A percentile compares a stretch with the other conserved stretches of the same genome.
These are phyloP conservation scores for Oriolus oriolus DNA, from an alignment of 2,113 vertebrate genomes.

Conservation along the genomic window DNA sequence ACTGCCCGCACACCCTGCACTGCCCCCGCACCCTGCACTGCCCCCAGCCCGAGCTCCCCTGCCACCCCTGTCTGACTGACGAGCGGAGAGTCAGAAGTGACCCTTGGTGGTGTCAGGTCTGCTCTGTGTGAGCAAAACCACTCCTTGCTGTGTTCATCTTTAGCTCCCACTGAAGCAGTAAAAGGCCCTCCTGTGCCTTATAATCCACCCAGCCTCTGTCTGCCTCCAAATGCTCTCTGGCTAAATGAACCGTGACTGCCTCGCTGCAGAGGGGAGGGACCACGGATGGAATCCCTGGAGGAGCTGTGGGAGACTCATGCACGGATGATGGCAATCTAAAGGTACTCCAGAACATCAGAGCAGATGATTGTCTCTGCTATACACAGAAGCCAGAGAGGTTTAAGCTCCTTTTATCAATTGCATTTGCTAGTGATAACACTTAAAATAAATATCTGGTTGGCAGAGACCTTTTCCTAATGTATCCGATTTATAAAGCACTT, in stretches of 20 bases:
- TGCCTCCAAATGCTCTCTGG: background rate
- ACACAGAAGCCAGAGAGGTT: background rate
- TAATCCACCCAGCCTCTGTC: background rate
- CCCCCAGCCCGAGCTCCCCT: background rate
- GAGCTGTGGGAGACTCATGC: background rate
- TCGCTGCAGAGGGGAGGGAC: background rate
- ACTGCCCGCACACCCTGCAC: too few species aligned
- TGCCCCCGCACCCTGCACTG: too few species aligned
- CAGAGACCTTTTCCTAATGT: background rate
- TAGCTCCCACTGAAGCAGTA: background rate
- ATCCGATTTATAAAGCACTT: background rate
- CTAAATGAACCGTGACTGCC: background rate
- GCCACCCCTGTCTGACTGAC: background rate
- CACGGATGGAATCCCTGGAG: background rate
- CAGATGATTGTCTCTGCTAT: background rate
- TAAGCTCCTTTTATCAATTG: background rate
- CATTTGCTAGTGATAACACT: background rate
- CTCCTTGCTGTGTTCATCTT: background rate
- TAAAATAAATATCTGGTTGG: background rate
- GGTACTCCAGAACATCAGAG: background rate
- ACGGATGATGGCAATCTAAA: background rate
- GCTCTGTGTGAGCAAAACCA: background rate
- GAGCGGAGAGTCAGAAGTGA: background rate
- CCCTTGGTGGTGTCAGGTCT: background rate
- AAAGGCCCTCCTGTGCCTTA: background rate